phyloP scores from a whole-genome alignment of 2,888 invertebrate genomes.

The Dorcus parallelipipedus region DNA sequence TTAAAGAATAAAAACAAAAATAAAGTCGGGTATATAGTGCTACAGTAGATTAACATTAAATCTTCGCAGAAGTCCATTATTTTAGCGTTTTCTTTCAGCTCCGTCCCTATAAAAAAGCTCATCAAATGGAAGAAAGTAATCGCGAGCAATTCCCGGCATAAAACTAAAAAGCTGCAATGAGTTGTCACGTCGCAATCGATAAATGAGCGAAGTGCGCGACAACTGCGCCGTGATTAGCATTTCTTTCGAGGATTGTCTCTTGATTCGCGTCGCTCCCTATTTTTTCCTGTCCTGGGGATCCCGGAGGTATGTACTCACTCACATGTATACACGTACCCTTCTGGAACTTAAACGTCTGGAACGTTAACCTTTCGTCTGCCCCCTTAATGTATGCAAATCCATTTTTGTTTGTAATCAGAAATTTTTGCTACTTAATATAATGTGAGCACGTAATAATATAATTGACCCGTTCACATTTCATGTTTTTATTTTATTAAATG shows the following conservation, averaged over 20 bases:
- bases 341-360: not conserved
- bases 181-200: slow-evolving; percentile 42
- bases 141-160: slow-evolving; percentile 33
- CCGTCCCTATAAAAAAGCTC: slow-evolving; percentile 26
- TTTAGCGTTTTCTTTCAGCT: slow-evolving; percentile 29
- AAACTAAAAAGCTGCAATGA: slow-evolving; percentile 42
- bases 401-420: not conserved
- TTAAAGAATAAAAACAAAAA: too few species aligned
- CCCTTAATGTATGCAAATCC: not conserved
- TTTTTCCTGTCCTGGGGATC: too few species aligned
- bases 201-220: slow-evolving; percentile 39
- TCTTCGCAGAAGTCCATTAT: slow-evolving; percentile 32
- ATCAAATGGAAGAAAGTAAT: slow-evolving; percentile 37
- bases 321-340: not conserved
- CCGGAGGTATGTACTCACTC: slow-evolving; percentile 6
- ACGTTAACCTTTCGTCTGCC: slow-evolving; percentile 1
- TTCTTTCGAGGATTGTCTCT: slow-evolving; percentile 35
- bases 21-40: not conserved
- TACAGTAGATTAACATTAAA: slow-evolving; percentile 26
- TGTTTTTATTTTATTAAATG: not conserved
- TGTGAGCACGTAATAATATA: slow-evolving; percentile 3
- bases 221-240: slow-evolving; percentile 38
- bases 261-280: slow-evolving; percentile 8
- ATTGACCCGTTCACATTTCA: slow-evolving; percentile 3
- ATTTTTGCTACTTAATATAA: not conserved